Percentiles rank a stretch among this genome's conserved stretches.
phyloP scores from a whole-genome alignment of 2,888 invertebrate genomes.

The Thysanoteuthis rhombus region DNA sequence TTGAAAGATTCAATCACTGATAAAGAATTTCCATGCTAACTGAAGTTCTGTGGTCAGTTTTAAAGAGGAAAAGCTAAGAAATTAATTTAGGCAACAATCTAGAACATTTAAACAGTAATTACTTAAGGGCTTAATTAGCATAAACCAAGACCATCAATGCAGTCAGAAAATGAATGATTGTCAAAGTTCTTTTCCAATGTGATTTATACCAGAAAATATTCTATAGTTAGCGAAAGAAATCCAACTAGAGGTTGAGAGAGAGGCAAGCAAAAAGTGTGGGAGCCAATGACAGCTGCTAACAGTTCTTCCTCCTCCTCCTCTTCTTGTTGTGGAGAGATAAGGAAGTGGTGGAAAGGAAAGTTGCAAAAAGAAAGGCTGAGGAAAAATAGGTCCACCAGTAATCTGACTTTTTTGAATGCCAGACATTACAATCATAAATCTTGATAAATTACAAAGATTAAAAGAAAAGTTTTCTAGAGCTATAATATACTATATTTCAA shows the following conservation, averaged over 20 bases:
- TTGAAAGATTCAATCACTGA: constrained; percentile 12
- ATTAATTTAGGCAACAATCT: neutral
- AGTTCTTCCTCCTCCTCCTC: neutral
- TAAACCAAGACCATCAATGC: neutral
- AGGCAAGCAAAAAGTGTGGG: neutral
- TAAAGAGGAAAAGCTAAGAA: neutral
- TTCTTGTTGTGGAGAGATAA: neutral
- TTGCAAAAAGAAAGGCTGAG: neutral
- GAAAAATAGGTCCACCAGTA: neutral
- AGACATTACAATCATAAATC: neutral
- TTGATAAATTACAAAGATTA: neutral
- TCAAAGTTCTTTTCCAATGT: neutral
- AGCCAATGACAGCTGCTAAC: neutral
- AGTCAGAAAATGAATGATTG: neutral
- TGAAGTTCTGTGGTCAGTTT: neutral
- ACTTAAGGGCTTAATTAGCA: neutral
- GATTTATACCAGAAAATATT: neutral
- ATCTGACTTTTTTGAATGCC: too few species aligned
- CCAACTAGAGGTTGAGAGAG: neutral
- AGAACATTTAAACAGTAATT: neutral
- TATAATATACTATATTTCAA: neutral
- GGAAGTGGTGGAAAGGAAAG: neutral
- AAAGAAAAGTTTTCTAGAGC: neutral
- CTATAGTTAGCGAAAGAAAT: neutral
- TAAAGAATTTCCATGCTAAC: neutral